Evolutionary conservation across 2,888 invertebrate genomes (phyloP), one percentile per base, ranked within the genome.

Genomic region (Corbicula japonica): DNA sequence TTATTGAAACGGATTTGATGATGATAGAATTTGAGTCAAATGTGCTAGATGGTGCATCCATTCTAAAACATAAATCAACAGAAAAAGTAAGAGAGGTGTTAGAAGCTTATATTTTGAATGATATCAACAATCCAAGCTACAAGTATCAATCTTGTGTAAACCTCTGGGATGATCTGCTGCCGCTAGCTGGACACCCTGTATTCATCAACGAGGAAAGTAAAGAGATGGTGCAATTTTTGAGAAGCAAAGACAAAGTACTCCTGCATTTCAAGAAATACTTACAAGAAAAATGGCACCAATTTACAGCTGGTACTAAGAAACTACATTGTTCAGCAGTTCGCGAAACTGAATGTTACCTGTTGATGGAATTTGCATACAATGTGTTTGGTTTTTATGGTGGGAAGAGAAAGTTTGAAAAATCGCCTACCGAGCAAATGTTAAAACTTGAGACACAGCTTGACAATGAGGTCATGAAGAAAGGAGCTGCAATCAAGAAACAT

Each of bases 11-110:
- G 12, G 83, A 83, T 52, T 48, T 83, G 18, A 44, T 81, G 44
- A 38, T 78, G 26, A 46, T 86, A 0, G 78, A 78, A 32, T 61
- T 77, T 56, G 82, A 84, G 15, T 50, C 26, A 18, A 76, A 80
- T 28, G 66, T 86, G 8, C 62, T 78, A 2, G 35, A 63, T 54
- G 84, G 84, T 26, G 66, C 62, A 26, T 18, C 26, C 1, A 46
- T 34, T 15, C 41, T 83, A 35, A 23, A n/a, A 1, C 38, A n/a
- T 26, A 62, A 32, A 4, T 76, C 60, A 54, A 32, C 28, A 18
- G 1, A 8, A 21, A 12, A n/a, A 18, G 26, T 83, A 6, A 60
- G 15, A 38, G 35, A 48, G n/a, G 6, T 48, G 21, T 58, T 66
- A 0, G 52, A 74, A 3, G 18, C 4, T 26, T 77, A 61, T 26